These are phyloP conservation scores for Calephelis nemesis DNA, from an alignment of 1,140 invertebrate species.

Conservation along the genomic window DNA sequence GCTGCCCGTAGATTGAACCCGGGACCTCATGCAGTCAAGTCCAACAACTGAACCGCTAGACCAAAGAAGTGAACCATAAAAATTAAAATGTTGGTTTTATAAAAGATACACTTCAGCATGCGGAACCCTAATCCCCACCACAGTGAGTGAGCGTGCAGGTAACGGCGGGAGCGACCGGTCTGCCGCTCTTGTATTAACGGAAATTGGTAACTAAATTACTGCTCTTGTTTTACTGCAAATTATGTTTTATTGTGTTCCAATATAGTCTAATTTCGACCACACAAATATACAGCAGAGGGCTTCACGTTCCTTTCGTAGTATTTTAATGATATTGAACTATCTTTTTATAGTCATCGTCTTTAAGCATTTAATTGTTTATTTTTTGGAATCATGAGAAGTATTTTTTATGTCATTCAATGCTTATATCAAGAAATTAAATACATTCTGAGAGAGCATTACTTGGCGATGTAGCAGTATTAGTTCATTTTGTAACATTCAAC, in stretches of 20 bases:
- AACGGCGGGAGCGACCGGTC: slow-evolving; percentile 55
- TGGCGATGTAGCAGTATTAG: too few relatives aligned
- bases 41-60: too few relatives aligned
- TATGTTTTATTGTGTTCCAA: slow-evolving; percentile 16
- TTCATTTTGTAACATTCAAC: too few relatives aligned
- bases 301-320: slow-evolving; percentile 33
- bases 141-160: slow-evolving; percentile 51
- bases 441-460: too few relatives aligned
- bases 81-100: too few relatives aligned
- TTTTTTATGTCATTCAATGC: neutral
- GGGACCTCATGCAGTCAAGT: too few relatives aligned
- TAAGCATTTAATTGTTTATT: neutral
- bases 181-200: slow-evolving; percentile 47
- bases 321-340: slow-evolving; percentile 49
- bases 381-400: neutral
- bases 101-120: neutral
- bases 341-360: slow-evolving; percentile 31
- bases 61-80: too few relatives aligned
- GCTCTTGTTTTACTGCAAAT: slow-evolving; percentile 18
- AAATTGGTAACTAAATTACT: slow-evolving; percentile 63
- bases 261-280: slow-evolving; percentile 20
- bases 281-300: slow-evolving; percentile 26
- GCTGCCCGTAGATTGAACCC: too few relatives aligned
- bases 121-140: slow-evolving; percentile 42
- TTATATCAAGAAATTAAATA: too few relatives aligned